Conservation (phyloP, 2,113 vertebrate species). For the Nesogale talazaci region DNA sequence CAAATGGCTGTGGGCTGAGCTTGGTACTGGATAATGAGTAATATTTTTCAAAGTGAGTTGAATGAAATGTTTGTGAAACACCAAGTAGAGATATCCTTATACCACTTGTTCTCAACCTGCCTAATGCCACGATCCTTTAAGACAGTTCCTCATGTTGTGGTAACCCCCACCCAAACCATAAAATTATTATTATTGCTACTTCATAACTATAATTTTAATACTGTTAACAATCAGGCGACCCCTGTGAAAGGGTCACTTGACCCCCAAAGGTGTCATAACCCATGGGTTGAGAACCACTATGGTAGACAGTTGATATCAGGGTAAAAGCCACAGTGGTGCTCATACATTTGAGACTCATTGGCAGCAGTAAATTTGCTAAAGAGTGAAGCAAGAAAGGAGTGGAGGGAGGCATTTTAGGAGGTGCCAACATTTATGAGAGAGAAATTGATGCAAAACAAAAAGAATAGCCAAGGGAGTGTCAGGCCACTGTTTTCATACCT, state of each 20-base stretch:
- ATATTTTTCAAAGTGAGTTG: neutral
- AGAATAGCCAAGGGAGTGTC: neutral
- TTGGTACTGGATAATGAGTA: neutral
- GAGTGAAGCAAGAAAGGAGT: neutral
- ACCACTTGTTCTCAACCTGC: too few relatives aligned
- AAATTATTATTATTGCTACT: too few relatives aligned
- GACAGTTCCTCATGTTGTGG: too few relatives aligned
- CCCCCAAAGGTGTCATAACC: too few relatives aligned
- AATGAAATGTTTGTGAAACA: neutral
- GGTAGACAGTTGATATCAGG: neutral
- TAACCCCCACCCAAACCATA: too few relatives aligned
- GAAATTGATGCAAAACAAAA: neutral
- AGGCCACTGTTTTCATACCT: neutral
- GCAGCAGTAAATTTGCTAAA: neutral
- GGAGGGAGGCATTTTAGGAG: neutral
- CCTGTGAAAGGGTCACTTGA: too few relatives aligned
- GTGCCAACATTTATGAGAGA: neutral
- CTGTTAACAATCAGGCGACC: too few relatives aligned
- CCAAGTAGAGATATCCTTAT: neutral
- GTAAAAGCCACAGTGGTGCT: constrained; percentile 15
- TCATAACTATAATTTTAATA: too few relatives aligned
- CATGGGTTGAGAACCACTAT: neutral
- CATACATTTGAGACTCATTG: neutral
- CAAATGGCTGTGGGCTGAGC: neutral
- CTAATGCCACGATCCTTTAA: too few relatives aligned